Conservation (phyloP, 1,140 invertebrate genomes). For the Octopus sinensis region DNA sequence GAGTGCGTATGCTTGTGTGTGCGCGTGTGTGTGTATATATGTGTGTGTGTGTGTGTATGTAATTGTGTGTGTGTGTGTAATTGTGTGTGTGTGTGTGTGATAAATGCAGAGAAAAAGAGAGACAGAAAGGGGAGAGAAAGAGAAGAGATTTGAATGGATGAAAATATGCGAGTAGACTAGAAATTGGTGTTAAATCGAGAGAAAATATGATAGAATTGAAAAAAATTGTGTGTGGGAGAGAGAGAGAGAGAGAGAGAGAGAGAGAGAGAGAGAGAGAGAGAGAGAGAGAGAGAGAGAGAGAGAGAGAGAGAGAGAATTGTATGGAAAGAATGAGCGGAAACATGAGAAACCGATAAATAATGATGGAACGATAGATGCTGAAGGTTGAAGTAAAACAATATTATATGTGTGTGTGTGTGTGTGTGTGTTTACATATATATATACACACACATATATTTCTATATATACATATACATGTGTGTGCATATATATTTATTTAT, state of each 20-base stretch:
- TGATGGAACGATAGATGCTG: no score
- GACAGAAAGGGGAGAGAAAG: background rate
- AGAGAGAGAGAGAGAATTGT: background rate
- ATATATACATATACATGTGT: no score
- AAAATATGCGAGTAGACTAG: background rate
- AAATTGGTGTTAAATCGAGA: background rate
- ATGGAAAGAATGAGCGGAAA: background rate
- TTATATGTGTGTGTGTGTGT: no score
- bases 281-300: background rate
- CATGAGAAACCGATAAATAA: no score
- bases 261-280: background rate
- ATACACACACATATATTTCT: no score
- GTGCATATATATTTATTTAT: no score
- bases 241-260: background rate
- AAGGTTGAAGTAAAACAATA: no score
- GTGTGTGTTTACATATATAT: no score
- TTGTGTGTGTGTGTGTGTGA: background rate
- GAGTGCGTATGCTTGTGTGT: background rate
- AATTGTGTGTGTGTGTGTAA: background rate
- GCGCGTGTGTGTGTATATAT: background rate
- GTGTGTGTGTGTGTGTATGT: background rate
- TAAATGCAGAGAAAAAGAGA: background rate
- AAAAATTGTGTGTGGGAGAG: background rate
- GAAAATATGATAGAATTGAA: background rate
- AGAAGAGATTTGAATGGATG: background rate